A percentile compares a stretch with the other conserved stretches of the same genome.
Evolutionary conservation across 2,797 vertebrate genomes (phyloP).

Genomic region (Iguana delicatissima): DNA sequence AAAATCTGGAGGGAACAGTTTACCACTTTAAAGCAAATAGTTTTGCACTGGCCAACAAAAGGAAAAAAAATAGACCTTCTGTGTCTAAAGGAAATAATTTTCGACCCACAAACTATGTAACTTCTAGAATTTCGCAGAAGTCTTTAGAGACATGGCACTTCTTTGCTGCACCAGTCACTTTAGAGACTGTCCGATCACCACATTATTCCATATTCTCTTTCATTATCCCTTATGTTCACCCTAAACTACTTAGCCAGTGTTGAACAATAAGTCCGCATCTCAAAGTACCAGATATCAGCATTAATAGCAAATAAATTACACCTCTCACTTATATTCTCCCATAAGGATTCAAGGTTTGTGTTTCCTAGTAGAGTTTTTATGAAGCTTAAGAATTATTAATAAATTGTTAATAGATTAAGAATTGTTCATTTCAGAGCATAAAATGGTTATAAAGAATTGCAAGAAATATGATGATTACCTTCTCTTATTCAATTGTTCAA

Average conservation of each 20-base stretch:
- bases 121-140: background rate
- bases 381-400: background rate
- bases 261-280: background rate
- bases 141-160: constrained; percentile 2
- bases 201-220: background rate
- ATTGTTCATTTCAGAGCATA: background rate
- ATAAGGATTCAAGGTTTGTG: background rate
- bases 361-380: rapidly evolving
- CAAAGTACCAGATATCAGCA: background rate
- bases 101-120: background rate
- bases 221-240: background rate
- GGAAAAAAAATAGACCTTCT: background rate
- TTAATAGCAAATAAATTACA: background rate
- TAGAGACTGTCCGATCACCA: background rate
- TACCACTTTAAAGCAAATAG: constrained; percentile 9
- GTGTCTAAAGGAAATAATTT: constrained; percentile 35
- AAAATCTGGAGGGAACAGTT: constrained; percentile 8
- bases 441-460: rapidly evolving
- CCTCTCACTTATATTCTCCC: background rate
- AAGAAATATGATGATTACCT: rapidly evolving
- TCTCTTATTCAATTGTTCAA: background rate
- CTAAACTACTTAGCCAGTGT: background rate
- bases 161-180: background rate
- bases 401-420: background rate
- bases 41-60: constrained; percentile 12